Conservation (phyloP, 2,113 vertebrate genomes). For the human (Homo sapiens) region GRCh38 chr1:33077501-33078000, state of each 20-base stretch:
- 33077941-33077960: neutral
- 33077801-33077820: neutral
- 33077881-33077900: neutral
- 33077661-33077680: neutral
- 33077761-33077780: neutral
- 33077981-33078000: neutral
- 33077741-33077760: neutral
- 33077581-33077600: neutral
- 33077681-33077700: neutral
- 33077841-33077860: conserved; percentile 16
- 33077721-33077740: neutral
- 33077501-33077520: neutral
- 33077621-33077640: neutral
- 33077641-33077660: neutral
- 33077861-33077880: conserved; percentile 19
- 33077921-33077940: neutral
- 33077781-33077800: neutral
- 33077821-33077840: neutral
- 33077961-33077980: neutral
- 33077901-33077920: neutral
- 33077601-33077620: neutral
- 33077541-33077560: neutral
- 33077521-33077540: neutral
- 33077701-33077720: neutral
- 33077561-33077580: neutral